Evolutionary conservation across 1,140 invertebrate species (phyloP), one percentile per base, ranked within the genome.

Genomic region (Nebria ingens): DNA sequence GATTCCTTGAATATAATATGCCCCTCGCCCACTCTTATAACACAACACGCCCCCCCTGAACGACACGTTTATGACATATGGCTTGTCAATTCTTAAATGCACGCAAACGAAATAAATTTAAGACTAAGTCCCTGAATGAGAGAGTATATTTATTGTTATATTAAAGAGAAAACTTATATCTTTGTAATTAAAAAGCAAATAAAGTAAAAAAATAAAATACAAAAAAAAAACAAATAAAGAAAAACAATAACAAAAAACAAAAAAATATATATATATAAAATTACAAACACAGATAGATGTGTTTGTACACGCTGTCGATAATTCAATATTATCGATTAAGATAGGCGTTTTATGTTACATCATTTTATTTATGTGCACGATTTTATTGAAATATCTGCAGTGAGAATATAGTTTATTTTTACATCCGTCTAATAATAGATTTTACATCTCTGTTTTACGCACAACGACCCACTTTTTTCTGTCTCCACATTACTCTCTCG

Each of bases 181-280:
- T 45, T 45, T 45, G 40, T 45, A 45, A 45, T 45, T 61, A 63
- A 55, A 61, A 57, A 49, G 54, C 56, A 62, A 66, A 56, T 56
- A 55, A 60, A 59, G 61, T 58, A 59, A 62, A 58, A 66, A 66
- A 53, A 61, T 64, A 62, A 61, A 61, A 64, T 59, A 58, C 61
- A 63, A 56, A 62, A 58, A 58, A 60, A 68, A 71, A 73, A 71
- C 72, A 74, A 75, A 67, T 72, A 68, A 68, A 66, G 62, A 67
- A 68, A 69, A 71, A 71, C 60, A 71, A 70, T 70, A 69, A 68
- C 65, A 62, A 69, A 66, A 59, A 64, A 69, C 63, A 68, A 68
- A 70, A 67, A 72, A 68, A 68, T 68, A 63, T 58, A 62, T 50
- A 70, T 67, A 59, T 68, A 66, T 65, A 66, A 65, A 68, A 65